Evolutionary conservation across 92 coral and sea anemone genomes (phyloP).

Genomic region (Blastomussa wellsi): DNA sequence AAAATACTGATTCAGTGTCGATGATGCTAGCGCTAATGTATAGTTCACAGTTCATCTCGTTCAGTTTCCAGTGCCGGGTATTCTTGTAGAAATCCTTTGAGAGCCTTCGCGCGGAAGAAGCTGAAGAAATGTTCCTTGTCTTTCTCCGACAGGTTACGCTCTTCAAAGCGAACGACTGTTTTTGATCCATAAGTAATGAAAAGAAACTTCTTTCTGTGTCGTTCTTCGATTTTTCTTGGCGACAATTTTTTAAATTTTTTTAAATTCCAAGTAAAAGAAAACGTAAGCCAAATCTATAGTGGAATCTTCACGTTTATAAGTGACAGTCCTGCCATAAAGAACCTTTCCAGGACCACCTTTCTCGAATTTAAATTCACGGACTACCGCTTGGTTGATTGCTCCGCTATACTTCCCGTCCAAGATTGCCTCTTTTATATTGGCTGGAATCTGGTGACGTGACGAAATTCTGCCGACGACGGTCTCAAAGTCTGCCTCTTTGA

Average conservation of each 20-base stretch:
- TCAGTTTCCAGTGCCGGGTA: conserved; percentile 15
- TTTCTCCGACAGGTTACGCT: conserved; percentile 34
- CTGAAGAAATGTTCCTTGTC: conserved; percentile 22
- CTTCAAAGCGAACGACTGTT: conserved; percentile 26
- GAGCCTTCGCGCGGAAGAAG: conserved; percentile 38
- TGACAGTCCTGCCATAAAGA: conserved; percentile 30
- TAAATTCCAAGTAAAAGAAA: conserved; percentile 47
- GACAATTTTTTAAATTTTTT: too few relatives aligned
- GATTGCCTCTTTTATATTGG: neutral
- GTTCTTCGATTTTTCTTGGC: conserved; percentile 31
- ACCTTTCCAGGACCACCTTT: conserved; percentile 43
- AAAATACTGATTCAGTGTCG: neutral
- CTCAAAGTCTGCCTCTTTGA: conserved; percentile 35
- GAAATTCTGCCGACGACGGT: conserved; percentile 29
- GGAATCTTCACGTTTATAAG: conserved; percentile 35
- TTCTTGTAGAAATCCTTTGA: conserved; percentile 36
- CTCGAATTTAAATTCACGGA: conserved; percentile 34
- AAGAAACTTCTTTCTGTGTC: conserved; percentile 9
- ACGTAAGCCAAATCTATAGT: conserved; percentile 56
- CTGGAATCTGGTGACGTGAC: conserved; percentile 31
- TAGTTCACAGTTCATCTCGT: neutral
- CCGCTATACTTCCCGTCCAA: conserved; percentile 38
- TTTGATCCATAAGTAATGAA: conserved; percentile 23
- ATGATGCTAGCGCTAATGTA: neutral
- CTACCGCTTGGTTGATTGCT: conserved; percentile 4